A percentile compares a stretch with the other conserved stretches of the same genome.
phyloP scores from a whole-genome alignment of 2,888 invertebrate genomes.

The Eristalis arbustorum region DNA sequence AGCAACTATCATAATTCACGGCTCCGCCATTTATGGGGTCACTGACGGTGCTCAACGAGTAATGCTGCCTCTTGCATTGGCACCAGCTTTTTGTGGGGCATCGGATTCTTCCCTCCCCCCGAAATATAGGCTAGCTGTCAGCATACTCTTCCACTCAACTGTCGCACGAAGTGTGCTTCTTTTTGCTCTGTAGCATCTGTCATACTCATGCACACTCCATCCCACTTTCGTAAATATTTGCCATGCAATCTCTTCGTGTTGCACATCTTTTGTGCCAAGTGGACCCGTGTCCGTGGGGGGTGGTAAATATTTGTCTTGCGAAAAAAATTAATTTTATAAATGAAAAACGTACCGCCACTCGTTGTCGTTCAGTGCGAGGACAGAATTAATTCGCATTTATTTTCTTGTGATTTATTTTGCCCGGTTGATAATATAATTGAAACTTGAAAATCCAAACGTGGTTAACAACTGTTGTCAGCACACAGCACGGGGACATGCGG shows the following conservation, averaged over 20 bases:
- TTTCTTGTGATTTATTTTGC: background rate
- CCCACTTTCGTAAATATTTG: background rate
- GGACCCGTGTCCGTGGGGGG: background rate
- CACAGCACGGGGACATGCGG: background rate
- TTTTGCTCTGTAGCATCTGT: background rate
- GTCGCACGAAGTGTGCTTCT: background rate
- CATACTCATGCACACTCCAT: background rate
- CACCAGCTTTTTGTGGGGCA: too few species aligned
- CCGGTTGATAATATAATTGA: constrained; percentile 26
- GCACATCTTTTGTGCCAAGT: background rate
- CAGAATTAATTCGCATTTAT: background rate
- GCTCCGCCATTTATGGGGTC: too few species aligned
- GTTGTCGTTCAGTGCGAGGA: background rate
- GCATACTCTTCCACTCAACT: background rate
- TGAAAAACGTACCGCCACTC: constrained; percentile 1
- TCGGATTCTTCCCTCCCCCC: background rate
- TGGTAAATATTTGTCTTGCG: constrained; percentile 11
- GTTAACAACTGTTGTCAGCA: constrained; percentile 35
- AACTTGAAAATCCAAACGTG: constrained; percentile 42
- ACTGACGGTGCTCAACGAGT: too few species aligned
- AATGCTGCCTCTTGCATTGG: too few species aligned
- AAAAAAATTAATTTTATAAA: background rate
- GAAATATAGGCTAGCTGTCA: background rate
- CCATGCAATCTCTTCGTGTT: background rate
- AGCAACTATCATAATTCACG: too few species aligned